Conservation (phyloP, 1,140 invertebrate genomes). For the Penaeus japonicus region DNA sequence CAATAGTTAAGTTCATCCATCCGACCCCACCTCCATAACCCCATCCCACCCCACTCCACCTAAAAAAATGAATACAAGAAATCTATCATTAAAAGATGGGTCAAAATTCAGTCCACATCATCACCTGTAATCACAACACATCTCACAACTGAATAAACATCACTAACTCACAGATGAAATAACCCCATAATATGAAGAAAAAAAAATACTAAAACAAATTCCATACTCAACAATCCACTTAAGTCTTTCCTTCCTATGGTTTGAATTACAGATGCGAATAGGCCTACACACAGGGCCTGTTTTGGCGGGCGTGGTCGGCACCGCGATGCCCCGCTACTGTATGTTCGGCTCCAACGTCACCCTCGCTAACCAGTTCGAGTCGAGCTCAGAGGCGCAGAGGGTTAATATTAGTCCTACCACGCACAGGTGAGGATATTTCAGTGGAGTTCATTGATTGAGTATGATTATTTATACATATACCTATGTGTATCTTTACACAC, state of each 20-base stretch:
- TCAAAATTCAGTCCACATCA: too few relatives aligned
- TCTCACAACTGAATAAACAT: too few relatives aligned
- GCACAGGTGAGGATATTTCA: conserved; percentile 76
- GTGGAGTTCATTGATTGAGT: not conserved
- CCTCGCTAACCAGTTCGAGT: conserved; percentile 94
- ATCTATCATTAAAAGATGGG: too few relatives aligned
- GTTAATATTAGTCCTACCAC: conserved; percentile 94
- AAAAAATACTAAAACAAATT: not conserved
- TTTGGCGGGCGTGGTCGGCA: conserved; percentile 85
- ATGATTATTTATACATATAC: not conserved
- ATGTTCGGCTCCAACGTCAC: conserved; percentile 93
- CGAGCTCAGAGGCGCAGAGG: conserved; percentile 85
- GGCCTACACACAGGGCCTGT: conserved; percentile 91
- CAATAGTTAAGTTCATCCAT: too few relatives aligned
- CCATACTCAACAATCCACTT: not conserved
- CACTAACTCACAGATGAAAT: too few relatives aligned
- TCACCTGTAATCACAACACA: too few relatives aligned
- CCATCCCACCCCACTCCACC: too few relatives aligned
- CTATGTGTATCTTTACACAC: too few relatives aligned
- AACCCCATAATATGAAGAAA: too few relatives aligned
- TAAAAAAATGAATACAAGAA: too few relatives aligned
- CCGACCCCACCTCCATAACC: too few relatives aligned
- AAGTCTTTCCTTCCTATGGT: not conserved
- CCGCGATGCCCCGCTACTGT: conserved; percentile 90
- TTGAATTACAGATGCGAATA: conserved; percentile 83